Conservation (phyloP, 2,797 vertebrate genomes). For the Amphiprion clarkii region DNA sequence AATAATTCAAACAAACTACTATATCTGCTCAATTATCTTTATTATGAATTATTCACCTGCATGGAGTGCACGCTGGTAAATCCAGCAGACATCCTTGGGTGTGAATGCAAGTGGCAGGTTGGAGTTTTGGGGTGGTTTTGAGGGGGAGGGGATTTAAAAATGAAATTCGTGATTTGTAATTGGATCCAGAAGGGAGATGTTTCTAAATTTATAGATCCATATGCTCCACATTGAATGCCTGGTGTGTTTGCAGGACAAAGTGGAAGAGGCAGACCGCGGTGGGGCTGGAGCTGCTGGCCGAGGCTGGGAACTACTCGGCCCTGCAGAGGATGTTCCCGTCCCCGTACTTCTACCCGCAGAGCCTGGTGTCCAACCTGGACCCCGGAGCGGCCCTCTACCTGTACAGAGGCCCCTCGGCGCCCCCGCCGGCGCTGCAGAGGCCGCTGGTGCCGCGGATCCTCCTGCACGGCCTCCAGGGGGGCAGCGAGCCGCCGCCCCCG, state of each 20-base stretch:
- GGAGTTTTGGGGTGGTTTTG: conserved; percentile 20
- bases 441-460: conserved; percentile 96
- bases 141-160: conserved; percentile 33
- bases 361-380: conserved; percentile 95
- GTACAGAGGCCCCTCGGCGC: conserved; percentile 94
- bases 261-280: conserved; percentile 99
- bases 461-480: conserved; percentile 95
- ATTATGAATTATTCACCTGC: conserved; percentile 93
- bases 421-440: conserved; percentile 93
- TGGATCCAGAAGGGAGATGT: background rate
- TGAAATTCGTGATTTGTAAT: background rate
- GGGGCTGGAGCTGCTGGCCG: conserved; percentile 95
- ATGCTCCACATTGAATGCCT: background rate
- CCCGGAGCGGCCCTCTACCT: conserved; percentile 94
- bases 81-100: conserved; percentile 61
- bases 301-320: conserved; percentile 97
- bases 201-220: conserved; percentile 13
- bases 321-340: conserved; percentile 98
- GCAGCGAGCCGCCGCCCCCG: conserved; percentile 89
- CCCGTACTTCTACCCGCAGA: conserved; percentile 98
- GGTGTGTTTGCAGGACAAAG: conserved; percentile 89
- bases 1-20: conserved; percentile 94
- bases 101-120: conserved; percentile 69
- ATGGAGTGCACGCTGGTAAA: conserved; percentile 74
- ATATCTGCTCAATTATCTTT: conserved; percentile 96